Percentiles rank a stretch among this genome's conserved stretches.
phyloP scores from a whole-genome alignment of 2,888 invertebrate species.

The Unio delphinus region DNA sequence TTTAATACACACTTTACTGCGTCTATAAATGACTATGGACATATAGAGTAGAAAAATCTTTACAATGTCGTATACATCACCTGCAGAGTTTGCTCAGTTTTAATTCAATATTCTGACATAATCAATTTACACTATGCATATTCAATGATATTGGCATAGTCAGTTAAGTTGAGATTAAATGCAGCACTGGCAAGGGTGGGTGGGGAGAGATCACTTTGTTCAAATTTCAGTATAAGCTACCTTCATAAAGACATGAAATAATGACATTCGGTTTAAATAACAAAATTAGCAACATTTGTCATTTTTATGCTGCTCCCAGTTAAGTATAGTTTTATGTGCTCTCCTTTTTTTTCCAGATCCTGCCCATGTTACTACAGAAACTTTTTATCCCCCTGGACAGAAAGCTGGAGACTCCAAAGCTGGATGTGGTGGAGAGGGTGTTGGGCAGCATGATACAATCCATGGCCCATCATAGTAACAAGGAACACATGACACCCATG shows the following conservation, averaged over 20 bases:
- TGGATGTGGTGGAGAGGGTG: conserved; percentile 77
- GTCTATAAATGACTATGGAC: too few relatives aligned
- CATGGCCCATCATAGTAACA: conserved; percentile 76
- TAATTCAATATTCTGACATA: too few relatives aligned
- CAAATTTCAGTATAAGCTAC: neutral
- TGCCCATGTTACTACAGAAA: conserved; percentile 79
- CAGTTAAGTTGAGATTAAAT: too few relatives aligned
- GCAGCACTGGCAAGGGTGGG: too few relatives aligned
- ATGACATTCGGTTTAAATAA: neutral
- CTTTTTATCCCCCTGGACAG: conserved; percentile 43
- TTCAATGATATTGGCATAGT: too few relatives aligned
- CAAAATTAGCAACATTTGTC: neutral
- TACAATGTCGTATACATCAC: too few relatives aligned
- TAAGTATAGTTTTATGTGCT: neutral
- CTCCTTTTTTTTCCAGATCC: conserved; percentile 72
- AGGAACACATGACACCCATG: conserved; percentile 74
- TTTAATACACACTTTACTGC: too few relatives aligned
- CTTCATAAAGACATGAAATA: too few relatives aligned
- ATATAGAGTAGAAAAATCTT: too few relatives aligned
- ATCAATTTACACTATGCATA: too few relatives aligned
- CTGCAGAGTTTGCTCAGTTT: too few relatives aligned
- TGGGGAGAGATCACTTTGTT: too few relatives aligned
- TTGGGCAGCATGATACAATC: conserved; percentile 79
- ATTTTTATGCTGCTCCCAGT: neutral
- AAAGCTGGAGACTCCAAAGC: conserved; percentile 58